These are phyloP conservation scores for Prosopocoilus inquinatus DNA, from an alignment of 2,888 invertebrate species.

Conservation along the genomic window DNA sequence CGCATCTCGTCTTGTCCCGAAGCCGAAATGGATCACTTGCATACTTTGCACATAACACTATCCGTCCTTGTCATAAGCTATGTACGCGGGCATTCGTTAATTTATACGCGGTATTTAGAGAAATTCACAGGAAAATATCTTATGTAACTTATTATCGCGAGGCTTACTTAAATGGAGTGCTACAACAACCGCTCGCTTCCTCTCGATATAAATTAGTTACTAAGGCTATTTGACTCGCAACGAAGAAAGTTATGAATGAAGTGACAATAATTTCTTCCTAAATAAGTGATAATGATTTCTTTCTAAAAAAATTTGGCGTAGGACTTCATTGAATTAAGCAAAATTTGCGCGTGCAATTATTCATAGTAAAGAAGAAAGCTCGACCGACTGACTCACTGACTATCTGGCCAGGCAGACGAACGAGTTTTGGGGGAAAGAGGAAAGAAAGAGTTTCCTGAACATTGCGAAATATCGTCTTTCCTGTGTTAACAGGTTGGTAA, in stretches of 20 bases:
- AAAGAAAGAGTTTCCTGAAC: constrained; percentile 12
- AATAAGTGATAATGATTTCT: no score
- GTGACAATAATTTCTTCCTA: no score
- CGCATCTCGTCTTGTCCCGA: constrained; percentile 25
- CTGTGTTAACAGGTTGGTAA: constrained; percentile 1
- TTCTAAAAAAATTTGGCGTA: no score
- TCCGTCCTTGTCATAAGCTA: constrained; percentile 10
- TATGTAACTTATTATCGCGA: background rate
- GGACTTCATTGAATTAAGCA: no score
- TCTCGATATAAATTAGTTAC: background rate
- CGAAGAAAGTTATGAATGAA: constrained; percentile 1
- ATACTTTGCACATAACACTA: constrained; percentile 12
- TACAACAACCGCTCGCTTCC: background rate
- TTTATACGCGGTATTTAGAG: constrained; percentile 2
- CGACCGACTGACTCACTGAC: no score
- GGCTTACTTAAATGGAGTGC: background rate
- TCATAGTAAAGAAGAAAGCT: no score
- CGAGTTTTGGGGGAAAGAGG: no score
- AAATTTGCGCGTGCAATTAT: no score
- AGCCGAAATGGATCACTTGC: constrained; percentile 20
- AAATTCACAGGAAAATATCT: background rate
- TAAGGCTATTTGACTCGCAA: background rate
- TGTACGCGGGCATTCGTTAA: background rate
- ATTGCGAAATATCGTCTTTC: constrained; percentile 11
- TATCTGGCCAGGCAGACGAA: no score